A percentile compares a stretch with the other conserved stretches of the same genome.
phyloP scores from a whole-genome alignment of 2,113 vertebrate genomes.

The Aplodontia rufa region DNA sequence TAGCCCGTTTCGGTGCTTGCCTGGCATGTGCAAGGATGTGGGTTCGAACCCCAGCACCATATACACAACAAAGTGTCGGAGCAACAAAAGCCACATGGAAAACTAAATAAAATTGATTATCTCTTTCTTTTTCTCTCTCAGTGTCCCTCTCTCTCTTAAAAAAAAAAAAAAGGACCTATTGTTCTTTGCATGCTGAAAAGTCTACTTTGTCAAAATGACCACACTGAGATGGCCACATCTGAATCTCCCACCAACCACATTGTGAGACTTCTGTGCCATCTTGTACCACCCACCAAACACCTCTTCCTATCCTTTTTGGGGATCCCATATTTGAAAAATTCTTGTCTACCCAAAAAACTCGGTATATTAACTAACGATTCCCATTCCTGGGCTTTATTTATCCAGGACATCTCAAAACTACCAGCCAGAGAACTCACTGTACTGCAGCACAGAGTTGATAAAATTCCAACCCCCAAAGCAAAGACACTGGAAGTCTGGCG shows the following conservation, averaged over 20 bases:
- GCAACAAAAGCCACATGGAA: too few species aligned
- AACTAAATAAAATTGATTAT: too few species aligned
- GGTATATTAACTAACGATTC: slow-evolving; percentile 52
- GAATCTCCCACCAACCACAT: background rate
- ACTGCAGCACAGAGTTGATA: background rate
- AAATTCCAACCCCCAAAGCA: slow-evolving; percentile 47
- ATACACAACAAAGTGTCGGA: too few species aligned
- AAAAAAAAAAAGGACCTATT: background rate
- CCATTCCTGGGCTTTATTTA: slow-evolving; percentile 47
- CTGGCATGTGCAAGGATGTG: too few species aligned
- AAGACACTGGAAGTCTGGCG: slow-evolving; percentile 48
- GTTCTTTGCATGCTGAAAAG: background rate
- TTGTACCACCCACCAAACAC: background rate
- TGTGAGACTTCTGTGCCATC: background rate
- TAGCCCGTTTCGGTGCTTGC: too few species aligned
- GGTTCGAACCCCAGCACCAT: too few species aligned
- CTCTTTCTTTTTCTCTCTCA: too few species aligned
- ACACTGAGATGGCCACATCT: background rate
- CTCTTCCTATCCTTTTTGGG: background rate
- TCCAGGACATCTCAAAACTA: slow-evolving; percentile 49
- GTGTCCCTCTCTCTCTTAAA: too few species aligned
- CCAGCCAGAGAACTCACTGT: background rate
- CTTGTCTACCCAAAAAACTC: slow-evolving; percentile 22
- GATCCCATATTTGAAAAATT: slow-evolving; percentile 35
- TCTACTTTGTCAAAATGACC: background rate